Conservation (phyloP, 1,140 invertebrate species). For the Argopecten irradians region DNA sequence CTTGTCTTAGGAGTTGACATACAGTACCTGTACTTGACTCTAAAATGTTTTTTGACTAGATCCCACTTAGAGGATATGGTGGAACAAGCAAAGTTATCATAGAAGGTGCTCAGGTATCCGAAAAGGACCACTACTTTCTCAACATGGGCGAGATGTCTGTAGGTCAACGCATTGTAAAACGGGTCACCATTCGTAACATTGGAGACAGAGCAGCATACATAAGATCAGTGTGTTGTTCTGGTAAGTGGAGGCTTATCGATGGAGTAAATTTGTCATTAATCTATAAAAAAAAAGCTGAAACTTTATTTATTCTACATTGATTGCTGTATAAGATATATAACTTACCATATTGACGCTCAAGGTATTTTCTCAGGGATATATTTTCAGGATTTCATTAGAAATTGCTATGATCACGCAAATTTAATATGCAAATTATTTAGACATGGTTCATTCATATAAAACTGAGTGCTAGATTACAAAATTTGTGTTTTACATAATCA, state of each 20-base stretch:
- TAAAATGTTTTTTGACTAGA: constrained; percentile 43
- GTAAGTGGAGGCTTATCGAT: constrained; percentile 34
- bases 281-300: not conserved
- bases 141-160: constrained; percentile 46
- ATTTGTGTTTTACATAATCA: too few species aligned
- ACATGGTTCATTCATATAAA: too few species aligned
- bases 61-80: constrained; percentile 59
- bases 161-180: constrained; percentile 40
- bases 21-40: too few species aligned
- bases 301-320: too few species aligned
- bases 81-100: constrained; percentile 52
- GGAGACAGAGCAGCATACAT: constrained; percentile 56
- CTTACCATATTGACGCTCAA: too few species aligned
- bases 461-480: too few species aligned
- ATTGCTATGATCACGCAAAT: too few species aligned
- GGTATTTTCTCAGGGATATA: too few species aligned
- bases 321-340: too few species aligned
- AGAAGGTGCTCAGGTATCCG: constrained; percentile 43
- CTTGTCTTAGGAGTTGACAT: too few species aligned
- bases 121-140: constrained; percentile 48
- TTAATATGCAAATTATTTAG: too few species aligned
- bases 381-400: too few species aligned
- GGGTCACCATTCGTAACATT: constrained; percentile 53
- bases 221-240: constrained; percentile 52
- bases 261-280: not conserved